A percentile compares a stretch with the other conserved stretches of the same genome.
These are phyloP conservation scores for Chaetodon trifascialis DNA, from an alignment of 2,113 vertebrate genomes.

Conservation along the genomic window DNA sequence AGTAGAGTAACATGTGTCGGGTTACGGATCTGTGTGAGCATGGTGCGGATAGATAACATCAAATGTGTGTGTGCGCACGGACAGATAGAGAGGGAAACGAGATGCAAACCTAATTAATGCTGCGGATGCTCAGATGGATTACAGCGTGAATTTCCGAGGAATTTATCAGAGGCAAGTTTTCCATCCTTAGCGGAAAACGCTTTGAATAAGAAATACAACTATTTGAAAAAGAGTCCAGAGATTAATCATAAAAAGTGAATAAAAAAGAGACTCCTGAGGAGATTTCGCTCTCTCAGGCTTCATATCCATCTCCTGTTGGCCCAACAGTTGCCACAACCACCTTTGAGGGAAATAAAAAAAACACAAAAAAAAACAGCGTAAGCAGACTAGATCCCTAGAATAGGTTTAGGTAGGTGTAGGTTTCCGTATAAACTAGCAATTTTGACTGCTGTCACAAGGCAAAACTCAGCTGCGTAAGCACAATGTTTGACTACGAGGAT, in stretches of 20 bases:
- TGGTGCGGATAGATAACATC: conserved; percentile 20
- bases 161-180: neutral
- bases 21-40: conserved; percentile 35
- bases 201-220: neutral
- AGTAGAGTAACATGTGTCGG: conserved; percentile 30
- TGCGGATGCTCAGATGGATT: neutral
- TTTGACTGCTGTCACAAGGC: neutral
- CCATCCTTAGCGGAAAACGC: neutral
- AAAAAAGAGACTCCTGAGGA: neutral
- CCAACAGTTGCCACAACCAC: conserved; percentile 21
- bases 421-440: conserved; percentile 15
- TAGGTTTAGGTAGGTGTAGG: conserved; percentile 1
- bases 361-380: neutral
- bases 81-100: neutral
- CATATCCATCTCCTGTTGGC: conserved; percentile 20
- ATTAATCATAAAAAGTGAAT: neutral
- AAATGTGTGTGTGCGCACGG: conserved; percentile 20
- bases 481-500: neutral
- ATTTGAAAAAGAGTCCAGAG: neutral
- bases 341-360: conserved; percentile 7
- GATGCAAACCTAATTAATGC: conserved; percentile 16
- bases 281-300: neutral
- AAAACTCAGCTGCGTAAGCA: conserved; percentile 18
- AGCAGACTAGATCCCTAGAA: conserved; percentile 19
- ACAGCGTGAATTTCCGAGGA: neutral